Conservation (phyloP, 2,888 invertebrate genomes). For the Dasypogon diadema region DNA sequence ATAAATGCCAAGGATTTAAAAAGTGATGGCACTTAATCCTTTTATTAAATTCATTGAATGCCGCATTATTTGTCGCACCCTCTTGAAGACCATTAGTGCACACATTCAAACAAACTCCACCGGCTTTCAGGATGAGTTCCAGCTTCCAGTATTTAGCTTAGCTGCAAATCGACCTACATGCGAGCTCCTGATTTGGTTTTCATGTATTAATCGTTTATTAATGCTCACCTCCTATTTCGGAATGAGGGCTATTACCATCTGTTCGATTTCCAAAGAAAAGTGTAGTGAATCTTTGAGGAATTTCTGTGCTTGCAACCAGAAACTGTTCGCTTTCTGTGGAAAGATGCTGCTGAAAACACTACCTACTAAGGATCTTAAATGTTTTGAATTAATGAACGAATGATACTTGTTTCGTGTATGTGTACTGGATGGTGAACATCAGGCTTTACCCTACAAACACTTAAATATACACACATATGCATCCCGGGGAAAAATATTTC, state of each 20-base stretch:
- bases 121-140: neutral
- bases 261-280: slow-evolving; percentile 29
- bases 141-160: slow-evolving; percentile 54
- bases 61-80: slow-evolving; percentile 54
- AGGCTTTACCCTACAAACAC: too few species aligned
- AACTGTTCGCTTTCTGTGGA: neutral
- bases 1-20: slow-evolving; percentile 56
- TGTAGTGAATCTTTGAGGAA: neutral
- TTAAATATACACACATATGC: too few species aligned
- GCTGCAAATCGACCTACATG: slow-evolving; percentile 50
- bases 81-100: neutral
- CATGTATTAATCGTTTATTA: slow-evolving; percentile 56
- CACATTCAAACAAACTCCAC: neutral
- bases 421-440: too few species aligned
- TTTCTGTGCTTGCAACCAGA: neutral
- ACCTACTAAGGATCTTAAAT: neutral
- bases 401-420: too few species aligned
- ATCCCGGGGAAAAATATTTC: neutral
- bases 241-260: slow-evolving; percentile 49
- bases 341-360: neutral
- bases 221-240: slow-evolving; percentile 30
- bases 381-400: too few species aligned
- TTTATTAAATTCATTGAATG: slow-evolving; percentile 56
- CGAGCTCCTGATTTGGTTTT: slow-evolving; percentile 53
- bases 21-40: slow-evolving; percentile 57